Evolutionary conservation across 2,113 vertebrate species (phyloP), one percentile per base, ranked within the genome.

Genomic region (Brachyistius frenatus): DNA sequence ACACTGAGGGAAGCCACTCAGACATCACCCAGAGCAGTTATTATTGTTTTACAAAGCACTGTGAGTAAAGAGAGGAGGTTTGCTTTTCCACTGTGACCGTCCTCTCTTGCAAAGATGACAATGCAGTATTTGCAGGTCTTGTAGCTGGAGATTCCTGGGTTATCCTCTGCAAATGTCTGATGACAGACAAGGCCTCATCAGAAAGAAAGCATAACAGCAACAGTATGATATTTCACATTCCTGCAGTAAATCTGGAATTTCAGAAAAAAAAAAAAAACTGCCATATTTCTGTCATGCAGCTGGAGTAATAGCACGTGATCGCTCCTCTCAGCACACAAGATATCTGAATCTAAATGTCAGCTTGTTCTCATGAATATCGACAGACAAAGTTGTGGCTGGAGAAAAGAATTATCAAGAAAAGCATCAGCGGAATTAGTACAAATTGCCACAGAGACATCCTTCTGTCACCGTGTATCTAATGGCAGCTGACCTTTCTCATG

Each of bases 401-500:
- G 23, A 70, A 37, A 15, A 47, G 56, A 73, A 66, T 72, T 66
- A 76, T 7, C 15, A 2, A 13, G 37, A 83, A 14, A 32, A 37
- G 55, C 66, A 47, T 61, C 63, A 32, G 31, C 44, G 32, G 31
- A 55, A 13, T 68, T 5, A 9, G 36, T 44, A 57, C 55, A 73
- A 76, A 73, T 52, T 61, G 15, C 72, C 72, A 58, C 58, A 16
- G 54, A 73, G 66, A 60, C 62, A 63, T 60, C 57, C 47, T 78
- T 78, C 65, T 78, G 84, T 80, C 73, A 81, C 47, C 71, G 66
- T 41, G 15, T 13, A 52, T 79, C 70, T 79, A 75, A 88, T 73
- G 60, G 52, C 72, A 76, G 68, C 64, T 76, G 72, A 83, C 86
- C 83, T 79, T 78, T 83, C 66, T 57, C 74, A 55, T 60, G 72